Evolutionary conservation across 35 echinoderm and acorn worm species (phyloP).

Genomic region (Amphiura filiformis): DNA sequence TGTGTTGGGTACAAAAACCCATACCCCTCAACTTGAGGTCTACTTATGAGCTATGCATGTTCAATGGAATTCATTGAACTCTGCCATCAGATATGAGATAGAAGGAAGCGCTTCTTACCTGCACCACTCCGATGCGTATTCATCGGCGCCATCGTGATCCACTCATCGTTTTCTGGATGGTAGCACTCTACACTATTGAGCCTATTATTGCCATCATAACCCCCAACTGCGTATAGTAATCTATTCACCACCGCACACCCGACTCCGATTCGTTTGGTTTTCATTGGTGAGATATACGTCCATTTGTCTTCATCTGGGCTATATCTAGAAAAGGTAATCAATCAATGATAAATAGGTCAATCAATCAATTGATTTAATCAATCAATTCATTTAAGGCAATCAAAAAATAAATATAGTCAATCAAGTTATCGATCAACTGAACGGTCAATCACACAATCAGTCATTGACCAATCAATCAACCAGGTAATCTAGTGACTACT

Average conservation of each 20-base stretch:
- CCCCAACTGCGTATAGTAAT: constrained; percentile 90
- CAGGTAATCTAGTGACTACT: too few species aligned
- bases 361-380: too few species aligned
- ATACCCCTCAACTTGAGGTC: too few species aligned
- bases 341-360: not conserved
- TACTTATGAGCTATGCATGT: too few species aligned
- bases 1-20: too few species aligned
- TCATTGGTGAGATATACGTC: constrained; percentile 76
- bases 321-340: constrained; percentile 46
- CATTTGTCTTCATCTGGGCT: constrained; percentile 80
- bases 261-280: constrained; percentile 79
- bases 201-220: constrained; percentile 80
- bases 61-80: too few species aligned
- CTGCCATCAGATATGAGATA: too few species aligned
- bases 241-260: constrained; percentile 92
- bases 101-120: constrained; percentile 65
- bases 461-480: too few species aligned
- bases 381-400: too few species aligned
- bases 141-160: constrained; percentile 76
- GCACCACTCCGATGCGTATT: constrained; percentile 89
- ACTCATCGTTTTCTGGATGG: constrained; percentile 88
- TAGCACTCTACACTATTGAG: constrained; percentile 89
- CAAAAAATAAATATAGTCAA: too few species aligned
- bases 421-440: too few species aligned
- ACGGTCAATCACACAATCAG: too few species aligned